Evolutionary conservation across 1,140 invertebrate genomes (phyloP), one percentile per base, ranked within the genome.

Genomic region (Ostrea denselamellosa): DNA sequence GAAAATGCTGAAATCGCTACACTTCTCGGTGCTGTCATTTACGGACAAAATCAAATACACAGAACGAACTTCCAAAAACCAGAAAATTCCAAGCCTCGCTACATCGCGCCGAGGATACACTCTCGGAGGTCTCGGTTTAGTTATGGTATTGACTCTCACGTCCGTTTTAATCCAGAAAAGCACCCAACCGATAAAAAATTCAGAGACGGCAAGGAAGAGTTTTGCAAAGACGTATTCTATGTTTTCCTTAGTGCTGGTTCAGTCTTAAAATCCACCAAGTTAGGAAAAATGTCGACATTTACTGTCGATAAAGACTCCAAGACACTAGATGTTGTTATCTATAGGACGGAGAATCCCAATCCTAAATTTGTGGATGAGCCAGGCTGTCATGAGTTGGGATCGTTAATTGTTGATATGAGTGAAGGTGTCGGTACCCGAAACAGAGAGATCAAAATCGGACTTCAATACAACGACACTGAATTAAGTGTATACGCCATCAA

Each of bases 401-500:
- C 22, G 0, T 10, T 77, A 0, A 25, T 77, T 77, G 22, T 77
- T 22, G 25, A 77, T 25, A 77, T 77, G 68, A 77, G 25, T 28
- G 68, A 34, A 34, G 68, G 25, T 17, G 0, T 77, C 1, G 68
- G 68, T 5, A 77, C 14, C 28, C 10, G 5, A 34, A 77, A 77
- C 28, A 25, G 68, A 77, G 68, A 77, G 28, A 77, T 77, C 9
- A 34, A 77, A 14, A 77, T 34, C 5, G 68, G 68, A 10, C 68
- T 77, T 28, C 68, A 77, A 25, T 77, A 77, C 25, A 77, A 77
- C 25, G 68, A 77, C 14, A 77, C 68, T 34, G 68, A 77, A 34
- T 25, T 77, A 14, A 77, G 28, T 77, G 25, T 77, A 0, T 77
- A 44, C 25, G 68, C 68, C 25, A 77, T 77, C 14, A 77, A 77